These are phyloP conservation scores for Rhinoraja longicauda DNA, from an alignment of 2,797 vertebrate genomes.

Conservation along the genomic window DNA sequence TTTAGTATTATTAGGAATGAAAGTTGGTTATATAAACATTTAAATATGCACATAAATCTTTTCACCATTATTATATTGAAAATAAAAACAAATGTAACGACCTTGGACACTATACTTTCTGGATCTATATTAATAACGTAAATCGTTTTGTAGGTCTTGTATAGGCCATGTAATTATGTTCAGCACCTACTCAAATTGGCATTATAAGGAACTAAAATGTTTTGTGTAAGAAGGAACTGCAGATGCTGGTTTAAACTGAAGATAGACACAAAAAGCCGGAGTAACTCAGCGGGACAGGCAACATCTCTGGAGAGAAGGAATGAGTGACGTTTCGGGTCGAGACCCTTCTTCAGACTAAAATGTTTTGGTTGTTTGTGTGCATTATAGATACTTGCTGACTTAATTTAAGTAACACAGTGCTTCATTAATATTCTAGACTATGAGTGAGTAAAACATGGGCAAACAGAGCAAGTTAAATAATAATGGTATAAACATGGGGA, in stretches of 20 bases:
- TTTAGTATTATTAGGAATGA: background rate
- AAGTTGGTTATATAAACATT: background rate
- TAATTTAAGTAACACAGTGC: background rate
- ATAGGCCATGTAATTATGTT: background rate
- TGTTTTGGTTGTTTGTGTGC: background rate
- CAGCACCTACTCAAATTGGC: background rate
- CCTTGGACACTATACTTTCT: background rate
- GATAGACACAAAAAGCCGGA: too few relatives aligned
- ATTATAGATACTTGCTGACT: background rate
- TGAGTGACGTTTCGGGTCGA: too few relatives aligned
- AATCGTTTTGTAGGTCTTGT: background rate
- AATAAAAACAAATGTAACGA: background rate
- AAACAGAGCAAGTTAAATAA: background rate
- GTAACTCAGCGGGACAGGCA: too few relatives aligned
- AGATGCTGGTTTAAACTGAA: too few relatives aligned
- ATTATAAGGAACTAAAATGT: background rate
- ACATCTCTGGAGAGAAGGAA: too few relatives aligned
- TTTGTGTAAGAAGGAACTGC: background rate
- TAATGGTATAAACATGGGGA: background rate
- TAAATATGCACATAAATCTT: background rate
- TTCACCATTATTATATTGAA: background rate
- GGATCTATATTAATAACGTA: background rate
- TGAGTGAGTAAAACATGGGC: background rate
- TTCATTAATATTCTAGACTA: background rate
- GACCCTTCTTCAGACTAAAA: background rate